Base-by-base conservation (phyloP, 2,113 vertebrate species). In the Trematocara unimaculatum region DNA sequence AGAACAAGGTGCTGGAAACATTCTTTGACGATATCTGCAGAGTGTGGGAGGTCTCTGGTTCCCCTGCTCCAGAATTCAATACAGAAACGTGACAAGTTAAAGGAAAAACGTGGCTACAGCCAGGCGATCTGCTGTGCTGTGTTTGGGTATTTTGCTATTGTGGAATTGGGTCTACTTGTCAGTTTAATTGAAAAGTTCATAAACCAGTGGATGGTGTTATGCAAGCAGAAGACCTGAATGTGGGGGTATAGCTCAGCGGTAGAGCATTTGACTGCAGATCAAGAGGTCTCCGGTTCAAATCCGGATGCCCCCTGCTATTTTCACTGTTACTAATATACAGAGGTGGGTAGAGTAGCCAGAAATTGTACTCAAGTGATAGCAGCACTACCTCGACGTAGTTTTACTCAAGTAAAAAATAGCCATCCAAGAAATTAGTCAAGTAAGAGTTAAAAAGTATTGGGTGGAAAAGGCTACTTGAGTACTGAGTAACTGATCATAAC, bases 231-330 rank as follows among this genome's bases (percentile, higher is more conserved):
- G 1, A 0, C 3, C 3, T 7, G 0, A n/a, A 4, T n/a, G 58
- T 35, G 96, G 96, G 96, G 96, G 96, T 97, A 93, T 97, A 97
- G 96, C 96, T 97, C 96, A 97, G 97, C 95, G 96, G 96, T 94
- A 97, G 96, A 97, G 97, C 96, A 96, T 97, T 97, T 97, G 95
- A 97, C 96, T 97, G 95, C 95, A 97, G 96, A 95, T 97, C 96
- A 97, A 97, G 96, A 96, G 95, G 96, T 97, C 96, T 89, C 95
- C 17, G 94, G 96, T 97, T 97, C 96, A 97, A 97, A 96, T 97
- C 96, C 95, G 83, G 96, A 92, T 97, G 96, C 96, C 96, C 96
- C 96, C 96, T 97, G 9, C 9, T 12, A 0, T 7, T 12, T 62
- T n/a, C 60, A n/a, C 60, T 35, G 0, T 35, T 35, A 12, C 31